These are phyloP conservation scores for Dinocampus coccinellae DNA, from an alignment of 2,888 invertebrate genomes.

Conservation along the genomic window DNA sequence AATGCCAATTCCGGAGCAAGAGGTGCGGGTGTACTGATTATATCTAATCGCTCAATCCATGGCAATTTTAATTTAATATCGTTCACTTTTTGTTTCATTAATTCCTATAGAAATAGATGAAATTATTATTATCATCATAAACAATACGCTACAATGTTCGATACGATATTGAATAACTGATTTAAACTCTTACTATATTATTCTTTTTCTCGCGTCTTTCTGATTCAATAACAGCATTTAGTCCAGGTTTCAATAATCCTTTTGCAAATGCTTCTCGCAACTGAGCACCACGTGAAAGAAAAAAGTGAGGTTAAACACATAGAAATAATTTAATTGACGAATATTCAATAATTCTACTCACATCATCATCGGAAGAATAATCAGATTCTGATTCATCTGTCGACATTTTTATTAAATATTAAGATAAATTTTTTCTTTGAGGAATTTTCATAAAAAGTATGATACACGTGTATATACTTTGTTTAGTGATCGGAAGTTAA, in stretches of 20 bases:
- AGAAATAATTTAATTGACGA: too few species aligned
- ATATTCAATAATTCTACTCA: not conserved
- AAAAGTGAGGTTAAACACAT: constrained; percentile 1
- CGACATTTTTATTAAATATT: too few species aligned
- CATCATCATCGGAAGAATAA: not conserved
- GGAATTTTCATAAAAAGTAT: too few species aligned
- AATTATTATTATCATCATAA: not conserved
- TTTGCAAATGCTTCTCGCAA: constrained; percentile 90
- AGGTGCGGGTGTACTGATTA: constrained; percentile 82
- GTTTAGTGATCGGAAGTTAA: too few species aligned
- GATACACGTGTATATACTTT: too few species aligned
- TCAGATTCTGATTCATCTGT: too few species aligned
- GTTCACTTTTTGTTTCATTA: constrained; percentile 78
- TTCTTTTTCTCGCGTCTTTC: constrained; percentile 76
- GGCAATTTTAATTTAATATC: constrained; percentile 81
- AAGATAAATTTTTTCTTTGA: too few species aligned
- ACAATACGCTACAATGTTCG: constrained; percentile 52
- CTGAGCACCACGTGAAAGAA: constrained; percentile 71
- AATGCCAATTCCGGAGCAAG: constrained; percentile 87
- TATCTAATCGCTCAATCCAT: constrained; percentile 90
- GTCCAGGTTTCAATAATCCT: constrained; percentile 87
- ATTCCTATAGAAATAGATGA: constrained; percentile 61
- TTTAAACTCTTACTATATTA: constrained; percentile 75
- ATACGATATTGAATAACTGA: constrained; percentile 9
- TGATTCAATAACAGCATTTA: constrained; percentile 79